Evolutionary conservation across 2,113 vertebrate species (phyloP).

Genomic region (Campylorhamphus procurvoides): DNA sequence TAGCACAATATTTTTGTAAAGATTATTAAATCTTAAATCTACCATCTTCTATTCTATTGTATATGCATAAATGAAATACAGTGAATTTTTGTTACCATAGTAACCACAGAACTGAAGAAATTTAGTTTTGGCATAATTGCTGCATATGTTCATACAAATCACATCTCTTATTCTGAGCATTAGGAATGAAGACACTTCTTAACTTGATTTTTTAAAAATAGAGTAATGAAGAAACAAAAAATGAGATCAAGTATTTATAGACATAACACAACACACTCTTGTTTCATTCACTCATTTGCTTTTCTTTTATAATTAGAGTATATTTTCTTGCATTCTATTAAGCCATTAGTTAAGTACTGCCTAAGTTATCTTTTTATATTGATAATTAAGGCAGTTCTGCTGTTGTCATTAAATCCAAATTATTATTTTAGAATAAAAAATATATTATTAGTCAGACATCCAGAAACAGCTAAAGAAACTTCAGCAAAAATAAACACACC

Average conservation of each 20-base stretch:
- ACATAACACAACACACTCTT: background rate
- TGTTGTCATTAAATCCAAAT: background rate
- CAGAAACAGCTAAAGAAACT: background rate
- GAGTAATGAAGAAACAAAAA: slow-evolving; percentile 37
- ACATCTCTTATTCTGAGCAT: slow-evolving; percentile 45
- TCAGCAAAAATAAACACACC: background rate
- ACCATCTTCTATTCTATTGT: slow-evolving; percentile 13
- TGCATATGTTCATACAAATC: slow-evolving; percentile 65
- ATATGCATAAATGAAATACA: slow-evolving; percentile 58
- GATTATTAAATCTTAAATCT: slow-evolving; percentile 38
- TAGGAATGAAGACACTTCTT: slow-evolving; percentile 43
- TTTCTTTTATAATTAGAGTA: slow-evolving; percentile 2
- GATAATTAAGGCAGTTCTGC: background rate
- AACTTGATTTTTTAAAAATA: slow-evolving; percentile 42
- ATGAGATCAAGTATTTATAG: background rate
- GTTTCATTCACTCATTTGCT: background rate
- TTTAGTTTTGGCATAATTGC: slow-evolving; percentile 68
- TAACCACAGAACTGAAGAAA: slow-evolving; percentile 62
- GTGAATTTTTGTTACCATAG: slow-evolving; percentile 63
- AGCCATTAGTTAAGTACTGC: background rate
- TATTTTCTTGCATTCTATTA: background rate
- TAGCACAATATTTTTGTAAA: slow-evolving; percentile 24
- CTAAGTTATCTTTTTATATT: background rate
- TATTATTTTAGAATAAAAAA: slow-evolving; percentile 11
- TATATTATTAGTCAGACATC: background rate